Conservation (phyloP, 2,113 vertebrate genomes). For the Apteryx mantelli region DNA sequence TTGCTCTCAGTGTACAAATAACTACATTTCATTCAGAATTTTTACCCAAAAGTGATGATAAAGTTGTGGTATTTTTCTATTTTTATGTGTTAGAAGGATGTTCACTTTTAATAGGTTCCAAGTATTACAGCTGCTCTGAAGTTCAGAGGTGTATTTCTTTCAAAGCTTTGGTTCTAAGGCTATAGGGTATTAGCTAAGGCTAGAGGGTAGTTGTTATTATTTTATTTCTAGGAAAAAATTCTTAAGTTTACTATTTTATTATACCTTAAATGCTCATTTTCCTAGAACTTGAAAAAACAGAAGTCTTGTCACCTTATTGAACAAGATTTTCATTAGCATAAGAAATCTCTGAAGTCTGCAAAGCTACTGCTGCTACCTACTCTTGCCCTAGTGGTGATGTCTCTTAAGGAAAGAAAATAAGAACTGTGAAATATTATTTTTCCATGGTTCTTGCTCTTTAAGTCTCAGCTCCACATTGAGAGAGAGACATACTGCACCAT, state of each 20-base stretch:
- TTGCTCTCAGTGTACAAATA: neutral
- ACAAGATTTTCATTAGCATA: neutral
- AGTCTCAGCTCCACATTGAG: neutral
- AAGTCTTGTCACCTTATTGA: neutral
- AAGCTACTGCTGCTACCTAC: neutral
- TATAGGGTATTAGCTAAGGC: neutral
- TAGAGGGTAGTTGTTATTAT: neutral
- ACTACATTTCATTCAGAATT: neutral
- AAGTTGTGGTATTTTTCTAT: neutral
- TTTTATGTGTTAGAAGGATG: neutral
- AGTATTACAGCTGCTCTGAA: neutral
- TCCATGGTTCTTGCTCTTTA: neutral
- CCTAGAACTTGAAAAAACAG: neutral
- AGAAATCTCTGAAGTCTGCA: neutral
- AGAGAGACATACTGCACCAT: neutral
- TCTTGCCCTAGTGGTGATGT: neutral
- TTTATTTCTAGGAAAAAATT: neutral
- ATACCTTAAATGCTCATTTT: neutral
- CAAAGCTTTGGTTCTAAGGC: neutral
- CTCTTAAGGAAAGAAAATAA: neutral
- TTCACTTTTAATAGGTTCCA: neutral
- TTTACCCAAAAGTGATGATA: neutral
- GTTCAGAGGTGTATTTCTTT: neutral
- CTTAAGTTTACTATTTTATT: neutral
- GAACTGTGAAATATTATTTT: neutral